phyloP scores from a whole-genome alignment of 2,888 invertebrate genomes.

The Euphydryas editha region DNA sequence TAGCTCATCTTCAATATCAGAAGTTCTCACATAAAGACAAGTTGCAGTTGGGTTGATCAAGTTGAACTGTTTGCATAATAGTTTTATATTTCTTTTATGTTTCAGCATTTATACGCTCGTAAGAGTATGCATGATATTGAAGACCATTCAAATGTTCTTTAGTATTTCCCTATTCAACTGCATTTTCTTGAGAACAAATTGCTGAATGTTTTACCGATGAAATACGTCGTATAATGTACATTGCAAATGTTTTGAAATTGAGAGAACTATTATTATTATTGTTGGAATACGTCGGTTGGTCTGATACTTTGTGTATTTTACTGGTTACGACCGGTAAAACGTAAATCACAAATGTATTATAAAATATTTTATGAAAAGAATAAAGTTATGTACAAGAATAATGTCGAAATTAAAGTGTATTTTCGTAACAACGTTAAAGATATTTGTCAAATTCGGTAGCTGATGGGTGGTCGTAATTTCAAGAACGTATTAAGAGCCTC shows the following conservation, averaged over 20 bases:
- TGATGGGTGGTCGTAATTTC: conserved; percentile 16
- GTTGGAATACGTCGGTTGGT: conserved; percentile 13
- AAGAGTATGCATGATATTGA: conserved; percentile 59
- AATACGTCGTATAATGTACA: conserved; percentile 27
- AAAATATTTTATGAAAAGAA: conserved; percentile 8
- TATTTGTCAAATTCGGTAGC: conserved; percentile 19
- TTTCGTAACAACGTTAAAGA: conserved; percentile 11
- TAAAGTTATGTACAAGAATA: conserved; percentile 12
- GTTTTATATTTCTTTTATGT: conserved; percentile 72
- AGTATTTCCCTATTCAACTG: conserved; percentile 34
- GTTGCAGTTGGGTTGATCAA: conserved; percentile 61
- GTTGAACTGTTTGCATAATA: conserved; percentile 70
- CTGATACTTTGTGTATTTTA: conserved; percentile 13
- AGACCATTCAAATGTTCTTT: conserved; percentile 54
- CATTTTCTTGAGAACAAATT: conserved; percentile 31
- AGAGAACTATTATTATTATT: conserved; percentile 29
- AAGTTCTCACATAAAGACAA: conserved; percentile 64
- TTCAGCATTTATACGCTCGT: conserved; percentile 40
- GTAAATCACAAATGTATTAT: conserved; percentile 13
- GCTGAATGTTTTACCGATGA: conserved; percentile 29
- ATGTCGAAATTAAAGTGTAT: conserved; percentile 15
- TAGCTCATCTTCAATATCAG: conserved; percentile 22
- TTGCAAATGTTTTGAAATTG: conserved; percentile 29
- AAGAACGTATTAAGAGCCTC: conserved; percentile 30
- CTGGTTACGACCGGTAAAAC: conserved; percentile 15